Evolutionary conservation across 2,888 invertebrate species (phyloP).

Genomic region (Dendrolimus pini): DNA sequence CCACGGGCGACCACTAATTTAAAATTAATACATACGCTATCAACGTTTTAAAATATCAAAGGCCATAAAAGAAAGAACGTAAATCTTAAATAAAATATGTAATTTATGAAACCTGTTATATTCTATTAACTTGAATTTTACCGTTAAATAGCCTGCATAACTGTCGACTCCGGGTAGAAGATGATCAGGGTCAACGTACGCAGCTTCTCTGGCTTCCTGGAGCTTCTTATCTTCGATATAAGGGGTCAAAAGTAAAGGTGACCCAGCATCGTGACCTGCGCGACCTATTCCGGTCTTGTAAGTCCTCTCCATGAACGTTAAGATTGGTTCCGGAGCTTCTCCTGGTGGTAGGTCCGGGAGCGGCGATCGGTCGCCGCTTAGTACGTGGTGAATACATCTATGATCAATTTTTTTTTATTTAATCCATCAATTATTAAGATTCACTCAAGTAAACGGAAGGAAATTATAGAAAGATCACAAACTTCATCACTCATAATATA

Average conservation of each 20-base stretch:
- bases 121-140: conserved; percentile 19
- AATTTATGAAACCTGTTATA: too few relatives aligned
- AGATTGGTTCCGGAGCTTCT: conserved; percentile 63
- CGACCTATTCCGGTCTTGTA: conserved; percentile 42
- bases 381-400: conserved; percentile 37
- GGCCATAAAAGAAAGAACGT: too few relatives aligned
- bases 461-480: too few relatives aligned
- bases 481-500: too few relatives aligned
- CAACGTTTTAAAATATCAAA: too few relatives aligned
- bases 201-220: conserved; percentile 64
- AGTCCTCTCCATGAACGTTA: conserved; percentile 57
- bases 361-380: conserved; percentile 32
- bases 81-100: too few relatives aligned
- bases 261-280: conserved; percentile 49
- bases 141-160: conserved; percentile 67
- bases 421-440: too few relatives aligned
- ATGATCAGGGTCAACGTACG: conserved; percentile 52
- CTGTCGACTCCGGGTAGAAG: conserved; percentile 65
- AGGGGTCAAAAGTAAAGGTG: conserved; percentile 74
- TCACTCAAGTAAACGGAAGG: too few relatives aligned
- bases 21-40: too few relatives aligned
- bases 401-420: background rate
- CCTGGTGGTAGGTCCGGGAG: conserved; percentile 60
- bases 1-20: too few relatives aligned
- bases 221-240: conserved; percentile 70